phyloP scores from a whole-genome alignment of 2,113 vertebrate genomes.

The Dascyllus trimaculatus region DNA sequence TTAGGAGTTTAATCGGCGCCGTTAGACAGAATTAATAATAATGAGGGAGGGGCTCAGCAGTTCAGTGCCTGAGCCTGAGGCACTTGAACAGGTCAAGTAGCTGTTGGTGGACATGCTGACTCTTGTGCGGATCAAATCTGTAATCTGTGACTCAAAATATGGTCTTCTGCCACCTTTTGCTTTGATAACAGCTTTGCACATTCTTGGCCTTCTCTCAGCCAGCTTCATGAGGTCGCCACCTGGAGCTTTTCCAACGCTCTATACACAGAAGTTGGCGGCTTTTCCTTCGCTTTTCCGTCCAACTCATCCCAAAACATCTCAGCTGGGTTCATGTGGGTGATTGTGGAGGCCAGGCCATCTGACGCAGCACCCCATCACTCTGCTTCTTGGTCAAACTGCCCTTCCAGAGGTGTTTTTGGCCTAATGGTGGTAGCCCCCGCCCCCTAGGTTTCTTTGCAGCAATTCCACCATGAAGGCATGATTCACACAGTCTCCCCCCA shows the following conservation, averaged over 20 bases:
- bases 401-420: not conserved
- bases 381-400: not conserved
- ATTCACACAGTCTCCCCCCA: too few species aligned
- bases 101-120: constrained; percentile 28
- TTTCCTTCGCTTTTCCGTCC: not conserved
- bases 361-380: constrained; percentile 2
- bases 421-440: not conserved
- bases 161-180: not conserved
- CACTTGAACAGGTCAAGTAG: constrained; percentile 11
- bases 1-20: constrained; percentile 28
- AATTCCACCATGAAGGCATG: too few species aligned
- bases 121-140: constrained; percentile 19
- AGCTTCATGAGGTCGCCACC: not conserved
- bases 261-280: not conserved
- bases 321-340: not conserved
- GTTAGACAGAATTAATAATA: constrained; percentile 42
- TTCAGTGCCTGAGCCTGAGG: constrained; percentile 26
- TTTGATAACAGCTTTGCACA: not conserved
- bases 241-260: not conserved
- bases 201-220: not conserved
- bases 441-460: not conserved
- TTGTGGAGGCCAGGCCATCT: not conserved
- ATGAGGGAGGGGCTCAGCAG: constrained; percentile 37
- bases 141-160: not conserved
- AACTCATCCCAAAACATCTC: constrained; percentile 11